phyloP scores from a whole-genome alignment of 1,140 invertebrate species.

The Tetragonula clypearis region DNA sequence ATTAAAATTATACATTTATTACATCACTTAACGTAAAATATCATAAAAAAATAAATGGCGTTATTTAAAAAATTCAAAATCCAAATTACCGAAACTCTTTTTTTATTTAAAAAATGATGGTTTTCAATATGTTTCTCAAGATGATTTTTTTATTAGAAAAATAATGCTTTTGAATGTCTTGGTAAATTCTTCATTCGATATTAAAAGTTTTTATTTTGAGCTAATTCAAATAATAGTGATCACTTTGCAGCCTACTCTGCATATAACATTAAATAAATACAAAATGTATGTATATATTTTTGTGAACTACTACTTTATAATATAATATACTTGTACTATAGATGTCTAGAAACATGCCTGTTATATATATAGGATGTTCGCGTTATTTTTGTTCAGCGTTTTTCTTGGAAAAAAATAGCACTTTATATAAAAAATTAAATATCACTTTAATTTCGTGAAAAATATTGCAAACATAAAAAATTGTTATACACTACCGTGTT shows the following conservation, averaged over 20 bases:
- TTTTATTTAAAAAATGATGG: no score
- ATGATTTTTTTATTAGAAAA: not conserved
- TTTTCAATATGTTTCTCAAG: no score
- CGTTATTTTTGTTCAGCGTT: no score
- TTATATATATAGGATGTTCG: not conserved
- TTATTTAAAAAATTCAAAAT: not conserved
- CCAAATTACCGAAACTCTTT: no score
- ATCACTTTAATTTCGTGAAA: no score
- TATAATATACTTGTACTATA: not conserved
- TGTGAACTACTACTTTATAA: not conserved
- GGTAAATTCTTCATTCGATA: not conserved
- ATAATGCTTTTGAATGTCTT: not conserved
- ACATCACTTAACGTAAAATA: no score
- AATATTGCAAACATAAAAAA: no score
- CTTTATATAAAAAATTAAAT: no score
- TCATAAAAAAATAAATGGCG: not conserved
- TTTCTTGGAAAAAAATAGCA: no score
- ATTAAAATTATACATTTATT: not conserved
- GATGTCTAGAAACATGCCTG: not conserved
- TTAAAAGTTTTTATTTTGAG: not conserved
- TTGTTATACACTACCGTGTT: no score
- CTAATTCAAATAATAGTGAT: not conserved
- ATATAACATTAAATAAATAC: not conserved
- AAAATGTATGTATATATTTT: not conserved
- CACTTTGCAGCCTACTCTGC: no score